Base-by-base conservation (phyloP, 2,113 vertebrate genomes). In the Gymnogyps californianus region DNA sequence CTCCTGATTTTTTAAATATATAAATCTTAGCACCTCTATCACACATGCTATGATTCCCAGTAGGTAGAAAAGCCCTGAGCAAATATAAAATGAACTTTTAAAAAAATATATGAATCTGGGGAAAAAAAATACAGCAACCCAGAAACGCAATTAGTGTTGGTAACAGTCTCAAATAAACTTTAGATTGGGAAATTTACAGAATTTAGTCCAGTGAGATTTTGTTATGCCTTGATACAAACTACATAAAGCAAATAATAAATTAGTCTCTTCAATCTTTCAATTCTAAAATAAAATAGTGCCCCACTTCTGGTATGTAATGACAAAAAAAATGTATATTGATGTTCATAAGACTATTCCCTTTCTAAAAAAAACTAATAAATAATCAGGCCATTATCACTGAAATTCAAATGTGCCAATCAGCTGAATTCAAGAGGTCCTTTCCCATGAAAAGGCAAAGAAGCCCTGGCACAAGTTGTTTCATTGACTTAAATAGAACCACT, bases 51-150 rank as follows among this genome's bases (percentile, higher is more conserved):
- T 81, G 93, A 97, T 96, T 98, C 91, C 97, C 96, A 81, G 81
- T 80, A 93, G 80, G 66, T 65, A 89, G 75, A 91, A 97, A 97
- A 96, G 91, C 96, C 93, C 89, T 91, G 80, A 97, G 96, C 89
- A 96, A 98, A 95, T 59, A 97, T 62, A 72, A 98, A 98, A 96
- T 88, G 66, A 96, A 96, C 90, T 96, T 97, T 96, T n/a, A 59
- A 86, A 97, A 94, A 97, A 94, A 94, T 52, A 89, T 91, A 91
- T 97, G 94, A 95, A 96, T 95, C 83, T 67, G 16, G 52, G 49
- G 25, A 1, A 61, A 81, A 70, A 95, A 79, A 59, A 25, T 70
- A 77, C n/a, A 86, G 91, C 92, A 96, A 90, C 36, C 7, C 18
- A 70, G 70, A 93, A 97, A 97, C 5, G 77, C 84, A 97, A 96